phyloP scores from a whole-genome alignment of 2,797 vertebrate species.

The Staurois parvus region DNA sequence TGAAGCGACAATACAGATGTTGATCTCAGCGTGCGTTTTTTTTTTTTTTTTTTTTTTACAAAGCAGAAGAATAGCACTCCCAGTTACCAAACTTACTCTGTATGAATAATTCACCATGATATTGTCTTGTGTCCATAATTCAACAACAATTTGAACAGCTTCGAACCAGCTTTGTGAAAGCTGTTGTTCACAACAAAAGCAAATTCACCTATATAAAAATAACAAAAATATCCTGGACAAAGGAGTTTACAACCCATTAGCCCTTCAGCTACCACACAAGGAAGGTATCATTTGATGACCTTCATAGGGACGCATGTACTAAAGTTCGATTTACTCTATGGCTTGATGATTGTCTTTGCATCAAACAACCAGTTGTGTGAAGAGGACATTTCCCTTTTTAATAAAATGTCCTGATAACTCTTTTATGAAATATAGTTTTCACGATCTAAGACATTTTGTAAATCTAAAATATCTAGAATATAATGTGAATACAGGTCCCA shows the following conservation, averaged over 20 bases:
- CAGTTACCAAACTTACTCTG: slow-evolving; percentile 18
- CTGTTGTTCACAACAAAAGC: not conserved
- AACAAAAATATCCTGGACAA: not conserved
- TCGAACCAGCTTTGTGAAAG: not conserved
- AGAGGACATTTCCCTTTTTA: not conserved
- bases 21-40: not conserved
- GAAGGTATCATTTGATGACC: not conserved
- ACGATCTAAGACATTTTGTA: not conserved
- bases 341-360: not conserved
- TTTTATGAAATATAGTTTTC: no score
- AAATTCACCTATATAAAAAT: not conserved
- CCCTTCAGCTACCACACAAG: not conserved
- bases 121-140: slow-evolving; percentile 7
- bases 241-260: not conserved
- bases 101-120: slow-evolving; percentile 1
- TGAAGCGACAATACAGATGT: slow-evolving; percentile 30
- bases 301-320: not conserved
- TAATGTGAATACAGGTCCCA: no score
- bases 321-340: not conserved
- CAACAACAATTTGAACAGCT: not conserved
- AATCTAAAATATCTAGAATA: not conserved
- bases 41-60: not conserved
- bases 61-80: slow-evolving; percentile 1
- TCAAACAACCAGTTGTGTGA: not conserved
- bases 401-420: not conserved